These are phyloP conservation scores for Temnothorax longispinosus DNA, from an alignment of 1,140 invertebrate species.

Conservation along the genomic window DNA sequence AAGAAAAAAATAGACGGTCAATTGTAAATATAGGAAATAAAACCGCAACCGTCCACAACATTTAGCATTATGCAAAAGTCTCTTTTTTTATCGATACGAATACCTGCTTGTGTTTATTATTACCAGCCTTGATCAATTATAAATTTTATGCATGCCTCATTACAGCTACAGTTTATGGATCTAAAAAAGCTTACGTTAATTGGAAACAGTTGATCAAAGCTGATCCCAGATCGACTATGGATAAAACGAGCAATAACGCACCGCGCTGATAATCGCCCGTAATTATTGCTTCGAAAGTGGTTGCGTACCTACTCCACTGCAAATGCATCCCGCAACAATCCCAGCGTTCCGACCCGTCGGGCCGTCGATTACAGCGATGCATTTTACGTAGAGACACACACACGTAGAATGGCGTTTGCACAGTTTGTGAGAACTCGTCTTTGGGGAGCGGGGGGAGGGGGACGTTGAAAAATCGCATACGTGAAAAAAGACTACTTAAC, in stretches of 20 bases:
- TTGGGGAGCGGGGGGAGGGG: not conserved
- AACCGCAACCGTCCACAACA: not conserved
- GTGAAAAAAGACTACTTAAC: not conserved
- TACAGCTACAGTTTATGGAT: not conserved
- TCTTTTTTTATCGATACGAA: not conserved
- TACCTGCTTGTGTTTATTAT: not conserved
- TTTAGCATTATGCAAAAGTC: conserved; percentile 6
- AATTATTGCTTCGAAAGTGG: conserved; percentile 70
- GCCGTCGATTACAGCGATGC: not conserved
- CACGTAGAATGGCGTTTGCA: not conserved
- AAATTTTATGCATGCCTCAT: not conserved
- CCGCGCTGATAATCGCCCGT: conserved; percentile 7
- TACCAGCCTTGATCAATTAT: not conserved
- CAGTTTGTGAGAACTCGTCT: not conserved
- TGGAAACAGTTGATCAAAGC: not conserved
- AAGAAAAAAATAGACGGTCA: not conserved
- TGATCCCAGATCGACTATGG: not conserved
- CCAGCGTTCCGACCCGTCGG: not conserved
- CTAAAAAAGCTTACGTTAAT: not conserved
- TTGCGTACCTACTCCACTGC: not conserved
- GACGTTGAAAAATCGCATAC: conserved; percentile 19
- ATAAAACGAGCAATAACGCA: conserved; percentile 4
- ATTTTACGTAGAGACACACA: not conserved
- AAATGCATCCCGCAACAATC: not conserved
- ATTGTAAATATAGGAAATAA: conserved; percentile 6